These are phyloP conservation scores for Ursus arctos DNA, from an alignment of 2,113 vertebrate genomes.

Conservation along the genomic window DNA sequence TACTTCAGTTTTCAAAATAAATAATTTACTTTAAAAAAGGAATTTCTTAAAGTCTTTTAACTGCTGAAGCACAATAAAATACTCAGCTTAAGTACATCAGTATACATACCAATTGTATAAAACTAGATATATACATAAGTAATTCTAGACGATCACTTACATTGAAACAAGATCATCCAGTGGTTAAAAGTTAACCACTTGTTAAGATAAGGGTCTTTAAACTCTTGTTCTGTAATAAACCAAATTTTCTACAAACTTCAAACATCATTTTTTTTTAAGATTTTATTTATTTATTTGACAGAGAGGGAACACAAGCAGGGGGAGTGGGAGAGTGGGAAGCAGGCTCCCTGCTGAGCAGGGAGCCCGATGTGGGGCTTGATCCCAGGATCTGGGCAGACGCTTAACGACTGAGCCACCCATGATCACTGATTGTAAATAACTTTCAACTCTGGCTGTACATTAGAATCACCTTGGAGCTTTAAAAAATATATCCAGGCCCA, in stretches of 20 bases:
- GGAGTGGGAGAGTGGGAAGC: too few species aligned
- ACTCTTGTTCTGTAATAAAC: not conserved
- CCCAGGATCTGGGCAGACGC: too few species aligned
- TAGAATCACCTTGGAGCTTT: not conserved
- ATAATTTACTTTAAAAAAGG: not conserved
- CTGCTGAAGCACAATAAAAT: not conserved
- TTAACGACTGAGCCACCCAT: not conserved
- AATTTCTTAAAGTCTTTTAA: not conserved
- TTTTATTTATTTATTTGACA: too few species aligned
- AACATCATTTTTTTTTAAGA: not conserved
- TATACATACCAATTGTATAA: not conserved
- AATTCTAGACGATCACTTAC: not conserved
- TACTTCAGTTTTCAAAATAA: constrained; percentile 11
- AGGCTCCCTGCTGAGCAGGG: too few species aligned
- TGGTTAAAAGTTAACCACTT: not conserved
- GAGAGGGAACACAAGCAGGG: too few species aligned
- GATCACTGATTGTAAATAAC: not conserved
- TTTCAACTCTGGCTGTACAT: not conserved
- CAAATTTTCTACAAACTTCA: not conserved
- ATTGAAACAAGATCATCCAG: not conserved
- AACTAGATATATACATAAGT: not conserved
- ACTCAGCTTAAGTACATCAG: not conserved
- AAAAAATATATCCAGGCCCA: not conserved
- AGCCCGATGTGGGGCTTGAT: too few species aligned
- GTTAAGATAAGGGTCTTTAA: not conserved